Percentiles rank a stretch among this genome's conserved stretches.
These are phyloP conservation scores for Synanthedon formicaeformis DNA, from an alignment of 2,888 invertebrate species.

Conservation along the genomic window DNA sequence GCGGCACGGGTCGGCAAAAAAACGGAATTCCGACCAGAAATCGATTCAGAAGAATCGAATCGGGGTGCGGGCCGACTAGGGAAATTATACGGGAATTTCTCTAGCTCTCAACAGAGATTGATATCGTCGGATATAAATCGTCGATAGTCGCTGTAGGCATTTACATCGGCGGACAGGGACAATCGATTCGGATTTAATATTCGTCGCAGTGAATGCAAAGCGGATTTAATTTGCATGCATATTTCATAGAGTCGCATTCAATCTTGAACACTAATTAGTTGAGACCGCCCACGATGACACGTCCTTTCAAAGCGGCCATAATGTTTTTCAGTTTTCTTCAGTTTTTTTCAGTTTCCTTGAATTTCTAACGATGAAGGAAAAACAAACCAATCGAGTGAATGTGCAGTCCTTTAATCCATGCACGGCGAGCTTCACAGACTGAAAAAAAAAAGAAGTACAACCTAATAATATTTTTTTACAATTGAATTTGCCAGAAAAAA, in stretches of 20 bases:
- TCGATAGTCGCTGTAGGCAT: conserved; percentile 2
- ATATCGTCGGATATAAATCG: too few species aligned
- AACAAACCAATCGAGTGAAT: too few species aligned
- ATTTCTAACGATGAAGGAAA: too few species aligned
- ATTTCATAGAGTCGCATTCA: conserved; percentile 21
- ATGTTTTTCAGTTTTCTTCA: too few species aligned
- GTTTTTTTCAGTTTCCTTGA: too few species aligned
- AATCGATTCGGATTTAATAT: conserved; percentile 18
- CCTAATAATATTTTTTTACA: too few species aligned
- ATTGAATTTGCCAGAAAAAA: too few species aligned
- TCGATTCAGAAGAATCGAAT: conserved; percentile 40
- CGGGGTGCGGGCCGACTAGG: neutral
- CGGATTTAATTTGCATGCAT: conserved; percentile 26
- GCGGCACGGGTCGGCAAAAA: conserved; percentile 11
- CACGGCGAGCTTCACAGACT: too few species aligned
- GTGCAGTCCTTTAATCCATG: too few species aligned
- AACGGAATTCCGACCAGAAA: conserved; percentile 14
- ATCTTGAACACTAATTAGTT: conserved; percentile 30
- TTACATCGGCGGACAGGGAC: conserved; percentile 7
- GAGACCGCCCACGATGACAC: conserved; percentile 26
- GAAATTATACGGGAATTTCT: neutral
- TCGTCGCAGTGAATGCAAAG: conserved; percentile 18
- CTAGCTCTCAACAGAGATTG: neutral
- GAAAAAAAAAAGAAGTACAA: too few species aligned
- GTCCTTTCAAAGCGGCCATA: neutral